These are phyloP conservation scores for Microcebus ravelobensis DNA, from an alignment of 2,113 vertebrate genomes.

Conservation along the genomic window DNA sequence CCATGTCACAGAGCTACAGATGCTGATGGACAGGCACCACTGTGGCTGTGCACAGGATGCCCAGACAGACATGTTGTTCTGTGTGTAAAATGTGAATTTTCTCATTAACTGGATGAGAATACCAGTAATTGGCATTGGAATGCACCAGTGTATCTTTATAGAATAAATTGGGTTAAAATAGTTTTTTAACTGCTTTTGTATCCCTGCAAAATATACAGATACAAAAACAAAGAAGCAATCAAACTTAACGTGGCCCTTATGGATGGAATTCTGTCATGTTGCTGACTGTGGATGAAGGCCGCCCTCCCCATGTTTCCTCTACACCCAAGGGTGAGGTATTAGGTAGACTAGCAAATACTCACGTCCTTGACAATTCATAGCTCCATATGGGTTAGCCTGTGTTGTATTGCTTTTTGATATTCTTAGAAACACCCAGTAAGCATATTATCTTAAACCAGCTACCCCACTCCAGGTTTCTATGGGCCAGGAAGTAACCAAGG, in stretches of 20 bases:
- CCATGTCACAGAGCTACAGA: background rate
- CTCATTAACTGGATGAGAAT: background rate
- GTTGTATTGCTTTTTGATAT: background rate
- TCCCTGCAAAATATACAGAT: background rate
- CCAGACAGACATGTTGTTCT: background rate
- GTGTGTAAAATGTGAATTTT: background rate
- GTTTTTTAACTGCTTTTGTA: background rate
- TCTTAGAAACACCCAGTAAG: background rate
- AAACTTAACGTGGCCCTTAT: background rate
- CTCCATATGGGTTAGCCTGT: background rate
- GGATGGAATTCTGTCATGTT: background rate
- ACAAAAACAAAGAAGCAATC: background rate
- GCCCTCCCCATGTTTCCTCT: background rate
- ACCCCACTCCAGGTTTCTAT: background rate
- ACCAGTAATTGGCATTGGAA: background rate
- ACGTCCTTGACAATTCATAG: background rate
- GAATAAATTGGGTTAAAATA: background rate
- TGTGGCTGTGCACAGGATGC: background rate
- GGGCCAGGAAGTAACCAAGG: background rate
- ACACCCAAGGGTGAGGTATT: background rate
- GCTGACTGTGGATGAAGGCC: background rate
- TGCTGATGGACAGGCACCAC: background rate
- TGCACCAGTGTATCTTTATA: background rate
- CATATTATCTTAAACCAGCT: background rate
- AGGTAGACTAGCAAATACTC: background rate